Conservation (phyloP, 1,140 invertebrate genomes). For the Eulimnadia texana region DNA sequence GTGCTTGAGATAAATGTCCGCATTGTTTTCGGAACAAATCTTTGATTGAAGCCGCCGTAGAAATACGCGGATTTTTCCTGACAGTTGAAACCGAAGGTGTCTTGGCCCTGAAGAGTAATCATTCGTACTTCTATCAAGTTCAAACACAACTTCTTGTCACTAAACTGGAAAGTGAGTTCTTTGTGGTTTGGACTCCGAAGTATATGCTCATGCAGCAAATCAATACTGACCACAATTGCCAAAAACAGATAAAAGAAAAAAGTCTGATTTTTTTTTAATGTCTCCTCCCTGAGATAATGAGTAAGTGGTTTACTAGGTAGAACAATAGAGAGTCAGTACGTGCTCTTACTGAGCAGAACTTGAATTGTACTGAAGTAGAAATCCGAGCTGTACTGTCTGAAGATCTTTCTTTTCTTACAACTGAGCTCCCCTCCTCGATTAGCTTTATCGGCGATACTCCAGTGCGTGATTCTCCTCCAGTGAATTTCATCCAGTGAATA, state of each 20-base stretch:
- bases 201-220: background rate
- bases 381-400: no score
- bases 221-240: background rate
- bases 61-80: background rate
- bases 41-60: background rate
- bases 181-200: background rate
- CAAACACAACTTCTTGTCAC: background rate
- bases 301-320: background rate
- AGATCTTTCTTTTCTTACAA: no score
- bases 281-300: background rate
- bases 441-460: no score
- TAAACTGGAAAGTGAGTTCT: background rate
- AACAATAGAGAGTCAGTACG: background rate
- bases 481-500: no score
- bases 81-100: background rate
- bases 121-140: background rate
- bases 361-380: no score
- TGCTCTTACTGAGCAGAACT: no score
- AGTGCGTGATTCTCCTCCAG: no score
- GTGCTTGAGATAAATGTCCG: background rate
- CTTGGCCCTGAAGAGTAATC: background rate
- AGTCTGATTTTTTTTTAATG: background rate
- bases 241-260: background rate
- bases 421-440: no score
- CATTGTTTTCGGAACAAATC: background rate